A percentile compares a stretch with the other conserved stretches of the same genome.
Conservation (phyloP, 2,797 vertebrate species). For the Sitta carolinensis region DNA sequence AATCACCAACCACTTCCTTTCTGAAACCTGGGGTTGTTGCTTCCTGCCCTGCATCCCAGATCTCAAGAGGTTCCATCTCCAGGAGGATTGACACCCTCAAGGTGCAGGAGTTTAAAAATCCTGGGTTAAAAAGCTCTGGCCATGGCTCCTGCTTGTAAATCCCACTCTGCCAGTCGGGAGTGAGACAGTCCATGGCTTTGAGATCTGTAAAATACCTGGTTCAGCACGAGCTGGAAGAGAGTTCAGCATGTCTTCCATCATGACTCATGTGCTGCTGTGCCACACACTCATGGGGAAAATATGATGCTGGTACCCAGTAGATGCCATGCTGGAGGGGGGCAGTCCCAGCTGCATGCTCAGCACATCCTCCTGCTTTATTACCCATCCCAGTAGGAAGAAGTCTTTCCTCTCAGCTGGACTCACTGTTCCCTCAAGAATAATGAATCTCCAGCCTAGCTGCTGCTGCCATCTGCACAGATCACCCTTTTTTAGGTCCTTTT, state of each 20-base stretch:
- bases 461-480: neutral
- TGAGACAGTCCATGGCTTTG: neutral
- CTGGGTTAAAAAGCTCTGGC: neutral
- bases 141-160: neutral
- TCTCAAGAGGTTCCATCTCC: neutral
- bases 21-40: neutral
- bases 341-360: neutral
- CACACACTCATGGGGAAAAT: neutral
- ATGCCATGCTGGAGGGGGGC: neutral
- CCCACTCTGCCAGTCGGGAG: neutral
- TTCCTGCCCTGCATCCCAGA: neutral
- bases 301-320: neutral
- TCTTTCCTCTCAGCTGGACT: neutral
- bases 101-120: neutral
- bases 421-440: neutral
- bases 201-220: neutral
- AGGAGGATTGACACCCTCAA: neutral
- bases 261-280: neutral
- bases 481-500: fast-evolving
- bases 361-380: neutral
- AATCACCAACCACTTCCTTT: neutral
- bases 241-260: neutral
- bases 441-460: neutral
- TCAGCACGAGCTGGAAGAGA: neutral
- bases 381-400: neutral